Base-by-base conservation (phyloP, 2,113 vertebrate genomes). In the Ceuthmochares aereus region DNA sequence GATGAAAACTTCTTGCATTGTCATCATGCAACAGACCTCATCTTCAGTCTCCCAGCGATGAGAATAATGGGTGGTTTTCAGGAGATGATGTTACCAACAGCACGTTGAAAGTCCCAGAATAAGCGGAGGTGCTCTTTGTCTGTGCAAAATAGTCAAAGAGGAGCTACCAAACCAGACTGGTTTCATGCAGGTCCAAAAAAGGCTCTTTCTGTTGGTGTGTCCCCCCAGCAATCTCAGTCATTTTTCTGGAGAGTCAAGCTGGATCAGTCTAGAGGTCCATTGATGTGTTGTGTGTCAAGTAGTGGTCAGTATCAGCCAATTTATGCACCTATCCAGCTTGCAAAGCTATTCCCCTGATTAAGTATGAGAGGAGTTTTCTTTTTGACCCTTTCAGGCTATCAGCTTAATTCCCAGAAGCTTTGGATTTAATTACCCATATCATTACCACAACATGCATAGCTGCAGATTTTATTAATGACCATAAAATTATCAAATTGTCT, bases 381-480 rank as follows among this genome's bases (percentile, higher is more conserved):
- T 77, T 55, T 95, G 93, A 96, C 95, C 95, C 93, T 95, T 84
- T 78, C 95, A 79, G 90, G 86, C 95, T 89, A 93, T 95, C 92
- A 78, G 60, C 92, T 92, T 92, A 86, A 96, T 96, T 94, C 95
- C 93, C 90, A 94, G 95, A 96, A 96, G 90, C 90, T 94, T 93
- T 85, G 43, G 43, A 72, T 96, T 96, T 96, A 93, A 95, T 97
- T 96, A 92, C 79, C 92, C 90, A 32, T 92, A 81, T 92, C 92
- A 94, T 96, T 97, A 93, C 77, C 83, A 78, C 86, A 88, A 91
- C 90, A 68, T 68, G 90, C 43, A 20, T 59, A 93, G 83, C 93
- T 95, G 83, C 90, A 90, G 92, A 64, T 96, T 93, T 96, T 92
- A 93, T 93, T 95, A 92, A 96, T 78, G 90, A 54, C 90, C 73